Evolutionary conservation across 2,888 invertebrate species (phyloP).

Genomic region (Chrysopilus asiliformis): DNA sequence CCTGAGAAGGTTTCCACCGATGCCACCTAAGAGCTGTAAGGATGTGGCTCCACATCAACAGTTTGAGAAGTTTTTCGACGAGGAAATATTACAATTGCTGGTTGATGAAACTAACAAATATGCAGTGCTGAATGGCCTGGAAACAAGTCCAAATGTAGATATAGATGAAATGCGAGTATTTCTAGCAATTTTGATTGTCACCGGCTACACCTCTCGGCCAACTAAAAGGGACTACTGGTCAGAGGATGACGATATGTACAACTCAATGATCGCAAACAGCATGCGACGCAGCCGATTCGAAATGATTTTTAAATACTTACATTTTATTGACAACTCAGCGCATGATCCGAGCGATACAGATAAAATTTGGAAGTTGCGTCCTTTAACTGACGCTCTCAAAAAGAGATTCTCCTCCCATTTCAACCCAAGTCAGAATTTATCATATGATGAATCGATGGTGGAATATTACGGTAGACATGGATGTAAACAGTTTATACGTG

Average conservation of each 20-base stretch:
- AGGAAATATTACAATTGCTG: no score
- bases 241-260: background rate
- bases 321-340: constrained; percentile 6
- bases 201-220: background rate
- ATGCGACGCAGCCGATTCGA: constrained; percentile 11
- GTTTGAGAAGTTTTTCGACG: no score
- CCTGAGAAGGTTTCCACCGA: no score
- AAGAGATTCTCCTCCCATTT: background rate
- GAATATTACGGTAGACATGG: constrained; percentile 24
- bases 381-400: constrained; percentile 11
- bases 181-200: background rate
- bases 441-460: constrained; percentile 23
- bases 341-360: constrained; percentile 12
- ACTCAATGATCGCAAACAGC: constrained; percentile 5
- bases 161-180: no score
- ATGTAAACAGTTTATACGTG: constrained; percentile 23
- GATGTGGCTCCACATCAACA: no score
- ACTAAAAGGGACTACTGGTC: background rate
- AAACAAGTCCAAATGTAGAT: no score
- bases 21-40: no score
- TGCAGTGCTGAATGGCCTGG: no score
- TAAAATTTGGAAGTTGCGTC: constrained; percentile 20
- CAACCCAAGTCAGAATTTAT: constrained; percentile 9
- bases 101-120: no score
- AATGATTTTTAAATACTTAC: constrained; percentile 9